Percentiles rank a stretch among this genome's conserved stretches.
Evolutionary conservation across 2,797 vertebrate species (phyloP).

Genomic region (Telmatherina bonti): DNA sequence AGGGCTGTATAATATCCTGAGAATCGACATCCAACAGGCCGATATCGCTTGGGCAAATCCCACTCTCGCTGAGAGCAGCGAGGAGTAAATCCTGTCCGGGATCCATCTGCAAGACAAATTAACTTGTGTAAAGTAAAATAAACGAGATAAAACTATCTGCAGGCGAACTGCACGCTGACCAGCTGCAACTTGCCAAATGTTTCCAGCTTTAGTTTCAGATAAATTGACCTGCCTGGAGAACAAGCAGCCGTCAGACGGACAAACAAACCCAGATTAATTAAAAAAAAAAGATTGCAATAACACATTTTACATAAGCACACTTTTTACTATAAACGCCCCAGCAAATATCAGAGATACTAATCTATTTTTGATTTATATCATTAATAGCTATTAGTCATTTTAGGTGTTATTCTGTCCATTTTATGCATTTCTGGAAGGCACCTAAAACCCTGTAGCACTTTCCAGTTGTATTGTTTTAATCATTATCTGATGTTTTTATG

Average conservation of each 20-base stretch:
- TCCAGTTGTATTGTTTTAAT: too few species aligned
- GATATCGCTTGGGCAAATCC: slow-evolving; percentile 96
- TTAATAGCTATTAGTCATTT: too few species aligned
- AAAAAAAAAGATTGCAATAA: too few species aligned
- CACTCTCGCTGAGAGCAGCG: slow-evolving; percentile 98
- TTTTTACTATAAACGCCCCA: neutral
- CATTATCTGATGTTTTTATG: too few species aligned
- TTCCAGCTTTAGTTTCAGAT: neutral
- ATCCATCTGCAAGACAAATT: slow-evolving; percentile 89
- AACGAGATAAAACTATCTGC: neutral
- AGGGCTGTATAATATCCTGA: slow-evolving; percentile 87
- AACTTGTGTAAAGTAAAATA: too few species aligned
- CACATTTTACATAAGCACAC: neutral
- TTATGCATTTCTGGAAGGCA: too few species aligned
- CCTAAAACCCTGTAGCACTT: too few species aligned
- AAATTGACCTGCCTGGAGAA: too few species aligned
- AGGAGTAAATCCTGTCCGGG: slow-evolving; percentile 98
- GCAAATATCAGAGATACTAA: slow-evolving; percentile 12
- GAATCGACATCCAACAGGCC: slow-evolving; percentile 91
- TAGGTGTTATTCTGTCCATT: too few species aligned
- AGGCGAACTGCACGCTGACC: neutral
- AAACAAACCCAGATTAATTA: too few species aligned
- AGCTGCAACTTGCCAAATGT: neutral
- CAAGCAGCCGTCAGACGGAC: neutral
- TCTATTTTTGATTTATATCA: too few species aligned